Percentiles rank a stretch among this genome's conserved stretches.
Conservation (phyloP, 2,888 invertebrate species). For the Drosophila anceps region DNA sequence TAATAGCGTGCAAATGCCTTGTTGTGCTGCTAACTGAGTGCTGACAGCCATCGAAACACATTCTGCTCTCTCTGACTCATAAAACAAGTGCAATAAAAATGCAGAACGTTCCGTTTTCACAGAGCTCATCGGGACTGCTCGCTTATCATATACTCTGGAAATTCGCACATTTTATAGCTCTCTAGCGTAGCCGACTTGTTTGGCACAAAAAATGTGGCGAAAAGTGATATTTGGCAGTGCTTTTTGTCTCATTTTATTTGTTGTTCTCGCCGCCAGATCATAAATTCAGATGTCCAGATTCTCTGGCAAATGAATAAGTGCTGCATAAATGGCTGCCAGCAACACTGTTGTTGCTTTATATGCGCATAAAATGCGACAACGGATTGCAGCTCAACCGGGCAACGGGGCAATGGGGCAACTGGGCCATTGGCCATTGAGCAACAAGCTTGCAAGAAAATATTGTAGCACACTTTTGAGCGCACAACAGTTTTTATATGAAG, state of each 20-base stretch:
- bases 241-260: background rate
- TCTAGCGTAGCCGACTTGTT: background rate
- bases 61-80: background rate
- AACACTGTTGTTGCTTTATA: slow-evolving; percentile 39
- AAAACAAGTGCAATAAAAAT: slow-evolving; percentile 4
- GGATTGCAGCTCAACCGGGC: slow-evolving; percentile 1
- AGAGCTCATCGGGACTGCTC: background rate
- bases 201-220: background rate
- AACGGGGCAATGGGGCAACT: slow-evolving; percentile 5
- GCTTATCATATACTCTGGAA: background rate
- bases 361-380: slow-evolving; percentile 22
- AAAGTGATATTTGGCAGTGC: background rate
- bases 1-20: background rate
- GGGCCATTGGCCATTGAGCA: background rate
- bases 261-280: background rate
- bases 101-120: background rate
- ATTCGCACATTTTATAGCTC: background rate
- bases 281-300: slow-evolving; percentile 20
- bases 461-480: slow-evolving; percentile 51
- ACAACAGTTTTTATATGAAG: background rate
- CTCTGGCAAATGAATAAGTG: slow-evolving; percentile 6
- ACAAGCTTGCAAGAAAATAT: background rate
- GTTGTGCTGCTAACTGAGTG: background rate
- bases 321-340: slow-evolving; percentile 3
- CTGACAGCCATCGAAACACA: background rate